phyloP scores from a whole-genome alignment of 2,888 invertebrate species.

The Drosophila falleni region DNA sequence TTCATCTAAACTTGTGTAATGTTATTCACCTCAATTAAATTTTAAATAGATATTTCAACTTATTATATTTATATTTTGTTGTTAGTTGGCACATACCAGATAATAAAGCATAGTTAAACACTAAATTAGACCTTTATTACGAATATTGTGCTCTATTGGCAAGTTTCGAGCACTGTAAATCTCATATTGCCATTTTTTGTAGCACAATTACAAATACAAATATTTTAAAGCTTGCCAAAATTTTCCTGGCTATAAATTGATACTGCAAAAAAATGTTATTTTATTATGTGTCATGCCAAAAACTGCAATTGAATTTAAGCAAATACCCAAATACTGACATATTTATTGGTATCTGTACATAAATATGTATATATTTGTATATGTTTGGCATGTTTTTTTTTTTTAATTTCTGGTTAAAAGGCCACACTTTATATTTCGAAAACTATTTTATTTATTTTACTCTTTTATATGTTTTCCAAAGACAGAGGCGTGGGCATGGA shows the following conservation, averaged over 20 bases:
- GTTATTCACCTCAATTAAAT: neutral
- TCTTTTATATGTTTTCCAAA: neutral
- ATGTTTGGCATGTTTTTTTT: neutral
- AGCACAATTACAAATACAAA: conserved; percentile 7
- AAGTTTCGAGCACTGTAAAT: conserved; percentile 3
- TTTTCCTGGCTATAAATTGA: conserved; percentile 32
- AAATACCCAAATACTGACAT: conserved; percentile 55
- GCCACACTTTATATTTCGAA: conserved; percentile 36
- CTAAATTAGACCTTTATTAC: conserved; percentile 1
- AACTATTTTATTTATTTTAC: conserved; percentile 49
- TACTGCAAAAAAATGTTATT: conserved; percentile 27
- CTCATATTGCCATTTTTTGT: conserved; percentile 6
- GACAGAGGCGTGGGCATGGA: neutral
- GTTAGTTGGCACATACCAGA: neutral
- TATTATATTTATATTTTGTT: neutral
- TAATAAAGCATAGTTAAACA: neutral
- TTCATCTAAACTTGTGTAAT: no score
- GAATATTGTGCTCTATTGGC: conserved; percentile 1
- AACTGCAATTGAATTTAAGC: conserved; percentile 64
- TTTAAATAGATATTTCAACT: neutral
- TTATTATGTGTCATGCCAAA: conserved; percentile 54
- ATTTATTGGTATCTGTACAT: conserved; percentile 46
- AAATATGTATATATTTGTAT: conserved; percentile 2
- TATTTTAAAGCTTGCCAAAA: conserved; percentile 38
- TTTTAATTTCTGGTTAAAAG: conserved; percentile 12